Conservation (phyloP, 2,113 vertebrate genomes). For the Calyptomena viridis region DNA sequence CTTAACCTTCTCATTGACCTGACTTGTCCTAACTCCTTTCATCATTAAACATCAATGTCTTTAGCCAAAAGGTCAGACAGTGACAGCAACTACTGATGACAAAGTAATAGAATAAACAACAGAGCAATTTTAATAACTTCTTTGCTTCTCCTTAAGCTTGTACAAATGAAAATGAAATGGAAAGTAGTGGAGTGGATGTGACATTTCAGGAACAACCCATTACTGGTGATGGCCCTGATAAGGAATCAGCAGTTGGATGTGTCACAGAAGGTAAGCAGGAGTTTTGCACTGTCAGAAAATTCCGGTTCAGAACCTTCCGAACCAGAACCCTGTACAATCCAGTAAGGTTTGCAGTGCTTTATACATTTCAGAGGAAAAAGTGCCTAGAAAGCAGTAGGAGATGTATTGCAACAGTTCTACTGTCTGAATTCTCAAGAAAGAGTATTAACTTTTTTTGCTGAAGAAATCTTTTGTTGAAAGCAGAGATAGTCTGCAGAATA, state of each 20-base stretch:
- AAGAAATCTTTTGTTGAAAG: background rate
- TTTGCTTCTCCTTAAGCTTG: slow-evolving; percentile 66
- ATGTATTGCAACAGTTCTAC: background rate
- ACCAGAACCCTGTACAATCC: background rate
- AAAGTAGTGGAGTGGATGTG: slow-evolving; percentile 36
- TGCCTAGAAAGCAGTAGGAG: background rate
- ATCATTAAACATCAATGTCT: background rate
- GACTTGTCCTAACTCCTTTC: background rate
- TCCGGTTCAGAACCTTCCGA: background rate
- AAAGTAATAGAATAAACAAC: background rate
- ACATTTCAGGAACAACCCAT: slow-evolving; percentile 52
- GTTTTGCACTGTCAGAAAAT: background rate
- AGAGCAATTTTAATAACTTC: background rate
- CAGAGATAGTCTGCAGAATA: background rate
- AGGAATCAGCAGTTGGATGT: slow-evolving; percentile 50
- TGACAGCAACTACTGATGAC: background rate
- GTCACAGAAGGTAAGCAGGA: slow-evolving; percentile 69
- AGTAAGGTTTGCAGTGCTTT: background rate
- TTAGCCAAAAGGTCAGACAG: background rate
- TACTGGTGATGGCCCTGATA: background rate
- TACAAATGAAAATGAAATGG: slow-evolving; percentile 72
- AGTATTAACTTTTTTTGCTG: background rate
- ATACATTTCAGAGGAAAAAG: background rate
- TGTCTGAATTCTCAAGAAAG: background rate
- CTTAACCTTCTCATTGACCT: background rate